A percentile compares a stretch with the other conserved stretches of the same genome.
Conservation (phyloP, 2,113 vertebrate genomes). For the Fukomys damarensis region DNA sequence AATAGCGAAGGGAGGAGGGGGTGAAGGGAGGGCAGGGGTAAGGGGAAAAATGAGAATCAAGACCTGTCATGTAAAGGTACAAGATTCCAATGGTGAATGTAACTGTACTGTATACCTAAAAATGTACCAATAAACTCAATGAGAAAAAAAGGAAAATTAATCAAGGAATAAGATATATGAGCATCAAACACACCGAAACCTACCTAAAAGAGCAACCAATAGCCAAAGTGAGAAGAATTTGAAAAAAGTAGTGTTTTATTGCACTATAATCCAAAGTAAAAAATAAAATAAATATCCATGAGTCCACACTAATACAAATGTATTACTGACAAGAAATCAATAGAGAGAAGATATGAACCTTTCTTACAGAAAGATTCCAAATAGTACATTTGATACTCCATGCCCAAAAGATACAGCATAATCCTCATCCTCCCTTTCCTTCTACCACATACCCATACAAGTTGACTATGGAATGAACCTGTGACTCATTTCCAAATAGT, state of each 20-base stretch:
- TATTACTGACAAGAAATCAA: not conserved
- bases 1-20: no score
- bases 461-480: not conserved
- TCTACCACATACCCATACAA: not conserved
- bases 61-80: no score
- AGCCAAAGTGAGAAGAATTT: not conserved
- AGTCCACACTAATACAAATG: not conserved
- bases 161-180: not conserved
- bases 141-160: not conserved
- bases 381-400: not conserved
- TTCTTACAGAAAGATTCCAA: not conserved
- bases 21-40: no score
- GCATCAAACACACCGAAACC: not conserved
- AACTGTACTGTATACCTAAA: no score
- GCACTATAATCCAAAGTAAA: not conserved
- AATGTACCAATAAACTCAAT: no score
- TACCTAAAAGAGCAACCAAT: not conserved
- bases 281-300: not conserved
- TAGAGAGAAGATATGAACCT: not conserved
- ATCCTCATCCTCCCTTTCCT: not conserved
- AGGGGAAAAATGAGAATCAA: no score
- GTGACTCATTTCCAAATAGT: not conserved
- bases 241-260: constrained; percentile 5
- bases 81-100: no score
- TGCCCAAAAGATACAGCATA: not conserved